Evolutionary conservation across 2,888 invertebrate species (phyloP), one percentile per base, ranked within the genome.

Genomic region (Caenorhabditis japonica): DNA sequence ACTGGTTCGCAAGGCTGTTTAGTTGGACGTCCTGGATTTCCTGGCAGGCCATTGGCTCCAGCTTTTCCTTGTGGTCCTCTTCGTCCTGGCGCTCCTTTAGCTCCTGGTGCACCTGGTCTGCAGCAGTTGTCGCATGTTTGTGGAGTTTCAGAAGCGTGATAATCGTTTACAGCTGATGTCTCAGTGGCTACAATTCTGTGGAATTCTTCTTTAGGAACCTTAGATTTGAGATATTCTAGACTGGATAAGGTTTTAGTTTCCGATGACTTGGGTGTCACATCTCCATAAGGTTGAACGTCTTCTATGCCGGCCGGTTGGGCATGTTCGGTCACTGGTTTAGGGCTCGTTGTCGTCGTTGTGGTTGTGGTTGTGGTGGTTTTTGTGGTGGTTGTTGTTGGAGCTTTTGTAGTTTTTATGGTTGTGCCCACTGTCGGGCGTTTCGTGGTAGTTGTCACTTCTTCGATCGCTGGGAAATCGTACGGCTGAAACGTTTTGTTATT

Each of bases 31-130:
- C 74, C 73, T 10, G 77, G 66, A 33, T 68, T 69, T 33, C 78
- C 78, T 19, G 66, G 68, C n/a, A 70, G 53, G 17, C 76, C 76
- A 39, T 71, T 71, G 19, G 61, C 68, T 10, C 76, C 76, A 0
- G 68, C 61, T 27, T 62, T 69, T 74, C 76, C 76, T 4, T 41
- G n/a, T 1, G 68, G 36, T 36, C 74, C 74, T 52, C 68, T 68
- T 34, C 68, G 33, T 58, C 74, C 74, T 34, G 74, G 74, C 0
- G 68, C 27, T 58, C 74, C 74, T 4, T 68, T 58, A 4, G 74
- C 46, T 49, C 74, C 74, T 8, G 46, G 30, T 17, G 74, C 61
- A 19, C 74, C 68, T 21, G 75, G 70, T 4, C 53, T 41, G 55
- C 75, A 73, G 43, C 73, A 73, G 21, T 56, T 52, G 17, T 74